Base-by-base conservation (phyloP, 2,113 vertebrate genomes). In the Amphiprion ocellaris region DNA sequence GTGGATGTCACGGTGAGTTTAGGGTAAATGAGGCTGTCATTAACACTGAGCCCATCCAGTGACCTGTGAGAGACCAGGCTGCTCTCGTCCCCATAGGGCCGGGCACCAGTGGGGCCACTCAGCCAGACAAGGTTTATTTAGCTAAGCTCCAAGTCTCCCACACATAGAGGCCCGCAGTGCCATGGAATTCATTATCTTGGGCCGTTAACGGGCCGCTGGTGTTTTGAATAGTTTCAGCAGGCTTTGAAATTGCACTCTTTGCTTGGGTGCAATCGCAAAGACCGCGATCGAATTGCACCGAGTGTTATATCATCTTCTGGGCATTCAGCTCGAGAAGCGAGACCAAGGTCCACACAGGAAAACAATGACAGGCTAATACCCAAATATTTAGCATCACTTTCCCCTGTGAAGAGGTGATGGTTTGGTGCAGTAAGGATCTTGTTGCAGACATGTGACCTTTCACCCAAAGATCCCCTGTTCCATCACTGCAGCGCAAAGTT, bases 51-150 rank as follows among this genome's bases (percentile, higher is more conserved):
- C 41, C 60, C 19, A 14, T 72, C 74, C 78, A 84, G 62, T 90
- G 87, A 93, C 81, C 92, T 90, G 78, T 90, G 79, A 90, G 78
- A 74, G 87, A 87, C 76, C 81, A 64, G 79, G 64, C 59, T 50
- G 65, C 69, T 83, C 74, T 69, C 9, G 62, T 87, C 87, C 85
- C 76, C 74, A 52, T 14, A 81, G 75, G 74, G 69, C 74, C n/a
- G 50, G 74, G 69, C 83, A 89, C 82, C 89, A 89, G 73, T 69
- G 87, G 89, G 88, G 81, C 83, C 82, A 79, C 81, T 88, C 83
- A 67, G 65, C 82, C 87, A 90, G 90, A 91, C 89, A 69, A 81
- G 86, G 85, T 92, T 93, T 92, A 90, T 92, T 93, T 93, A 88
- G 85, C 80, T 90, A 91, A 92, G 90, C 90, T 83, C 63, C 11